Evolutionary conservation across 2,797 vertebrate species (phyloP).

Genomic region (Galaxias olidus): DNA sequence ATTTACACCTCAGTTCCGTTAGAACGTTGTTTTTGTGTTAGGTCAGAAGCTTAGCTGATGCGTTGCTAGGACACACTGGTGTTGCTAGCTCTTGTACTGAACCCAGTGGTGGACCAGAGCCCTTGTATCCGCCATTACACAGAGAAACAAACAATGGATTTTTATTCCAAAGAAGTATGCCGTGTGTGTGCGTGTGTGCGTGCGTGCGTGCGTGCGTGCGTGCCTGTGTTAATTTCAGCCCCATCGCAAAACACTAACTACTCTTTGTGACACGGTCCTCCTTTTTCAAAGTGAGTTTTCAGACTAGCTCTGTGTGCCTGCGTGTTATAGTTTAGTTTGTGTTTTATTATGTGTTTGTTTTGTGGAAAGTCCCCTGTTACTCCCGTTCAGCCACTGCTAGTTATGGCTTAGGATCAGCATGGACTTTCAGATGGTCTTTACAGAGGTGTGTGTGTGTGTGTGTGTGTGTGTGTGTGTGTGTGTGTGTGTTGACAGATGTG

Average conservation of each 20-base stretch:
- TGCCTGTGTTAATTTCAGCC: constrained; percentile 71
- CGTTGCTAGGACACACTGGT: constrained; percentile 29
- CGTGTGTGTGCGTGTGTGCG: constrained; percentile 29
- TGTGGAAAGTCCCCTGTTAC: too few relatives aligned
- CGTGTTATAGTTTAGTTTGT: too few relatives aligned
- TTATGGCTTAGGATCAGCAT: too few relatives aligned
- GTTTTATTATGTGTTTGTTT: too few relatives aligned
- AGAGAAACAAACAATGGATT: constrained; percentile 56
- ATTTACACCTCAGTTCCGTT: constrained; percentile 20
- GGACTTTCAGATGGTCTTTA: not conserved
- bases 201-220: constrained; percentile 2
- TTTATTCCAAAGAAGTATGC: constrained; percentile 75
- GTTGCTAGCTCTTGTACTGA: constrained; percentile 30
- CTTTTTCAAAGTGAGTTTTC: constrained; percentile 1
- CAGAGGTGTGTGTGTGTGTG: constrained; percentile 36
- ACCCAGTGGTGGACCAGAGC: constrained; percentile 28
- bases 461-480: constrained; percentile 31
- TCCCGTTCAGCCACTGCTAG: too few relatives aligned
- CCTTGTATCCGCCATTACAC: constrained; percentile 15
- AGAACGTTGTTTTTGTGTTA: constrained; percentile 1
- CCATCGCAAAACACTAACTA: constrained; percentile 38
- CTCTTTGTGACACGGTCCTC: constrained; percentile 30
- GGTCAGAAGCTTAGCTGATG: constrained; percentile 18
- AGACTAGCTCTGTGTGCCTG: constrained; percentile 24
- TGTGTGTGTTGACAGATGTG: constrained; percentile 41